phyloP scores from a whole-genome alignment of 23 tunicate species.

The Diplosoma virens region DNA sequence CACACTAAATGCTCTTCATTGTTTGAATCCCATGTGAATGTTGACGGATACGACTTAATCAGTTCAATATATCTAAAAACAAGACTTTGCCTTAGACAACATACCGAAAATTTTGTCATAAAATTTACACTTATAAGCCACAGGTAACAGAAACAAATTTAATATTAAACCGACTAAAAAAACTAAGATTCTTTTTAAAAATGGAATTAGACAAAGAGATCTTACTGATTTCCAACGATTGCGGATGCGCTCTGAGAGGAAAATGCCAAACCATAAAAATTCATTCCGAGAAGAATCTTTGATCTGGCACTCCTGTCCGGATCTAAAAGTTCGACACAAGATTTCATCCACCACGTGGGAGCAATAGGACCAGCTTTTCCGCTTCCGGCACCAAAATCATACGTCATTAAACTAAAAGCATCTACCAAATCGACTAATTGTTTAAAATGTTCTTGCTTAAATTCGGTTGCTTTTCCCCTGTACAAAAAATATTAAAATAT shows the following conservation, averaged over 20 bases:
- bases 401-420: conserved; percentile 92
- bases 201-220: too few relatives aligned
- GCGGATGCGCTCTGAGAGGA: conserved; percentile 48
- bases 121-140: too few relatives aligned
- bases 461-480: conserved; percentile 44
- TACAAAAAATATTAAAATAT: not conserved
- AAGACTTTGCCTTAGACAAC: not conserved
- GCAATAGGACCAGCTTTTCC: conserved; percentile 82
- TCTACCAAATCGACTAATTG: conserved; percentile 74
- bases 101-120: not conserved
- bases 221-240: conserved; percentile 67
- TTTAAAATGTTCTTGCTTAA: conserved; percentile 48
- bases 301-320: conserved; percentile 46
- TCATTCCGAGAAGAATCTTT: conserved; percentile 86
- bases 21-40: conserved; percentile 51
- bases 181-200: not conserved
- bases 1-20: conserved; percentile 47
- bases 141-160: too few relatives aligned
- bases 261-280: conserved; percentile 85
- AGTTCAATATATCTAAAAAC: conserved; percentile 58
- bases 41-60: conserved; percentile 21
- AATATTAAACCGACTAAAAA: too few relatives aligned
- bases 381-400: conserved; percentile 58
- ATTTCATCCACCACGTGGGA: conserved; percentile 80
- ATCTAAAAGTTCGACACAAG: conserved; percentile 66